Percentiles rank a stretch among this genome's conserved stretches.
phyloP scores from a whole-genome alignment of 2,797 vertebrate genomes.

The Amniataba percoides region DNA sequence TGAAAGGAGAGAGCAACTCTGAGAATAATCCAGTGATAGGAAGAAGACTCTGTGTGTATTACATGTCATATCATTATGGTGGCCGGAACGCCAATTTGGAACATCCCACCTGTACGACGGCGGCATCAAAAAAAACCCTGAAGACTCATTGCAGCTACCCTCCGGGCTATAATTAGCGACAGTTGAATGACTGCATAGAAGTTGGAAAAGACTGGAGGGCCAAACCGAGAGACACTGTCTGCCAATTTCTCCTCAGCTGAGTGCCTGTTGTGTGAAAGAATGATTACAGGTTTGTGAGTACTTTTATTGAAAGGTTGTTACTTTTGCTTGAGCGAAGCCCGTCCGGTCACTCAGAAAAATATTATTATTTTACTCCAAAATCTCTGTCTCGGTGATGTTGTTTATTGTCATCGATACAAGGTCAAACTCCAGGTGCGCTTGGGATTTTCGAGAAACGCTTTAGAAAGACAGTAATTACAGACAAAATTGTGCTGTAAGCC shows the following conservation, averaged over 20 bases:
- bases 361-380: constrained; percentile 37
- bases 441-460: background rate
- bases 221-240: constrained; percentile 56
- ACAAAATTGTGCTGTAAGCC: background rate
- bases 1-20: background rate
- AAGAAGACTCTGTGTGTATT: background rate
- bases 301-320: constrained; percentile 63
- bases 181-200: constrained; percentile 57
- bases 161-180: constrained; percentile 76
- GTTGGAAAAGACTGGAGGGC: constrained; percentile 46
- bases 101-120: constrained; percentile 41
- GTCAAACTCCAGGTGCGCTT: background rate
- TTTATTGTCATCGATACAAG: constrained; percentile 19
- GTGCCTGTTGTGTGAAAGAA: constrained; percentile 63
- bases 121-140: constrained; percentile 29
- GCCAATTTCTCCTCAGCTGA: constrained; percentile 51
- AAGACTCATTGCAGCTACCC: constrained; percentile 49
- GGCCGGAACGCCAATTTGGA: constrained; percentile 22
- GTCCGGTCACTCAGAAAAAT: constrained; percentile 35
- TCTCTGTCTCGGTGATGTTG: constrained; percentile 14
- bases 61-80: constrained; percentile 16
- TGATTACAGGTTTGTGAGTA: constrained; percentile 70
- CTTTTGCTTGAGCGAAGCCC: constrained; percentile 31
- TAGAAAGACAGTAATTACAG: background rate
- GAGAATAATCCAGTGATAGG: background rate